Evolutionary conservation across 2,113 vertebrate species (phyloP), one percentile per base, ranked within the genome.

Genomic region (Epinephelus moara): DNA sequence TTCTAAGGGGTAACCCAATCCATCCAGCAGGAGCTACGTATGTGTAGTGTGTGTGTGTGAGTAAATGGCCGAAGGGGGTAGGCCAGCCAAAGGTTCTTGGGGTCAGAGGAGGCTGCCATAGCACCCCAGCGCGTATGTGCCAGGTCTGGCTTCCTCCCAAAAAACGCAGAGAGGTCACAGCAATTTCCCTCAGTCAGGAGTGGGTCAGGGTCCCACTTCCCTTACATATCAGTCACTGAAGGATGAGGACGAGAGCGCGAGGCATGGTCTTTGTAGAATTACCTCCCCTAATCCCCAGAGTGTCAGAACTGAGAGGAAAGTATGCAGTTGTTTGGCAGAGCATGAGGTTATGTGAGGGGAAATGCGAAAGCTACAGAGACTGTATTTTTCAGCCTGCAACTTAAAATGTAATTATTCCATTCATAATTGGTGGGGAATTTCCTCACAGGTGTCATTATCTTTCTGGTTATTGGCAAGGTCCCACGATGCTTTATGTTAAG

Each of bases 101-200:
- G 91, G 94, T 95, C 92, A 94, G 76, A 70, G 68, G 79, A 82
- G 80, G 77, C 81, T 79, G 82, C 90, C 90, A 85, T 78, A 85
- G 83, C 82, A 70, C 84, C 85, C 81, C 40, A 49, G 86, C 75
- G 60, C 60, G 74, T 86, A 80, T 89, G 89, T 93, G 92, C 91
- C 90, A 92, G 87, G 81, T 79, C 83, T 90, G 85, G 90, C 93
- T 95, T 94, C 91, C 93, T 94, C 93, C 90, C 89, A 85, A 91
- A 45, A 94, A 94, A 89, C 69, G 27, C 71, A 70, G 68, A 84
- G 88, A 90, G 94, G 94, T 96, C 94, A 93, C 82, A 89, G 91
- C 91, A 94, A 95, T 95, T 95, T 95, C 95, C 95, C 93, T 72
- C 63, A 93, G 93, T 94, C 92, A 92, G 82, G 90, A 92, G 80